A percentile compares a stretch with the other conserved stretches of the same genome.
phyloP scores from a whole-genome alignment of 2,113 vertebrate genomes.

The Phoxinus phoxinus region DNA sequence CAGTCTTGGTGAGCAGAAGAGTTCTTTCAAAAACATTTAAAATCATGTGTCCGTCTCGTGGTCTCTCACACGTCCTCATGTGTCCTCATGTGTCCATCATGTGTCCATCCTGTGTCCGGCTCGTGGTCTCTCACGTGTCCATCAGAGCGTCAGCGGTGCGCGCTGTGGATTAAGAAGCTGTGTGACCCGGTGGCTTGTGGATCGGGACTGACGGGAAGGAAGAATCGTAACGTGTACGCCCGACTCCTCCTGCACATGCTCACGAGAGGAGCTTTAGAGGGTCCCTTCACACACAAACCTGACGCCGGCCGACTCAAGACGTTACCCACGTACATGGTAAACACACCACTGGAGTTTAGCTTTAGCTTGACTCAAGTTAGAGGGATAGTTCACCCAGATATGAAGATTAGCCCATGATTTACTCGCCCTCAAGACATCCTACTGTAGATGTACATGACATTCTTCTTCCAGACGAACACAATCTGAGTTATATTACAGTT shows the following conservation, averaged over 20 bases:
- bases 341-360: neutral
- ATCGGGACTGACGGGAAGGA: slow-evolving; percentile 77
- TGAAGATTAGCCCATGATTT: too few species aligned
- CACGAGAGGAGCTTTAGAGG: slow-evolving; percentile 81
- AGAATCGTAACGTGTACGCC: slow-evolving; percentile 88
- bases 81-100: too few species aligned
- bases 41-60: too few species aligned
- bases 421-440: too few species aligned
- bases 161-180: slow-evolving; percentile 93
- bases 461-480: too few species aligned
- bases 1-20: too few species aligned
- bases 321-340: slow-evolving; percentile 90
- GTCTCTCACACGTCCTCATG: too few species aligned
- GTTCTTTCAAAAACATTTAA: too few species aligned
- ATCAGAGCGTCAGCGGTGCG: slow-evolving; percentile 86
- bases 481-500: too few species aligned
- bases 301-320: slow-evolving; percentile 83
- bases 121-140: neutral
- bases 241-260: slow-evolving; percentile 92
- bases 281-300: slow-evolving; percentile 86
- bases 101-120: too few species aligned
- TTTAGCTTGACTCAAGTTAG: neutral
- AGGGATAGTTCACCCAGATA: too few species aligned
- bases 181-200: slow-evolving; percentile 83
- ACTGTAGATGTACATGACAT: too few species aligned